These are phyloP conservation scores for Norana najaformis DNA, from an alignment of 2,888 invertebrate genomes.

Conservation along the genomic window DNA sequence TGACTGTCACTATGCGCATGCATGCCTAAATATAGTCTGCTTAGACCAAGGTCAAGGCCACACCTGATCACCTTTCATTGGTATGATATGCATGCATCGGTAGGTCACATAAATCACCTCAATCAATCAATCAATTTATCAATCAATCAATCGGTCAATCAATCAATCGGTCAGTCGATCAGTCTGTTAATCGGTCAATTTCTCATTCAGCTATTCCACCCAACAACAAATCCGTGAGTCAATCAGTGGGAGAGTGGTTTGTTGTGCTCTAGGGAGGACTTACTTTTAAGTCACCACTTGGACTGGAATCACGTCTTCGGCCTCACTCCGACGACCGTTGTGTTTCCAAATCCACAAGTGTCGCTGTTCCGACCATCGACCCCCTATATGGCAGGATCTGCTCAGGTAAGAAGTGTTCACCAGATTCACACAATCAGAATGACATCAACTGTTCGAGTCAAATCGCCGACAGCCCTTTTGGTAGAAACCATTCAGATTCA, in stretches of 20 bases:
- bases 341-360: background rate
- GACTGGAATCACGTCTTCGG: conserved; percentile 18
- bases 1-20: background rate
- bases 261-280: background rate
- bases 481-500: background rate
- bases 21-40: too few species aligned
- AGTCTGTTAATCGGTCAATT: background rate
- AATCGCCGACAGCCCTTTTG: background rate
- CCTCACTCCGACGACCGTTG: background rate
- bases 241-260: background rate
- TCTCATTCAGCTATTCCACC: background rate
- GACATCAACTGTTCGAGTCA: background rate
- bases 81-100: background rate
- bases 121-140: background rate
- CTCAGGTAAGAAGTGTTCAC: background rate
- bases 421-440: background rate
- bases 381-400: conserved; percentile 1
- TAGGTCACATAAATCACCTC: background rate
- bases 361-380: background rate
- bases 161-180: background rate
- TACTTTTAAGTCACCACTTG: conserved; percentile 8
- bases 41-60: too few species aligned
- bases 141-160: background rate
- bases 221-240: background rate
- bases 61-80: too few species aligned